Percentiles rank a stretch among this genome's conserved stretches.
Evolutionary conservation across 2,888 invertebrate species (phyloP).

Genomic region (Netelia inedita): DNA sequence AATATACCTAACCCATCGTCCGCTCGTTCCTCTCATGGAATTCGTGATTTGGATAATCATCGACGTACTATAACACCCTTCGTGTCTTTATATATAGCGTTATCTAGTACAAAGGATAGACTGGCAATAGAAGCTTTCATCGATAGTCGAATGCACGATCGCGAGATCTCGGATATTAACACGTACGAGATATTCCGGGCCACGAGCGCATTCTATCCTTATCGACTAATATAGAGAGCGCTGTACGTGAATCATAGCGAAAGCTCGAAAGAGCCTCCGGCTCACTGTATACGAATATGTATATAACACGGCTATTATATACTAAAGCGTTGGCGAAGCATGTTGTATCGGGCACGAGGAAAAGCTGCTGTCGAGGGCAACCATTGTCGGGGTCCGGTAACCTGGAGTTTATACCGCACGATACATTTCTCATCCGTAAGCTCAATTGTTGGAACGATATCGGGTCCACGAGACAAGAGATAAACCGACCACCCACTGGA

Average conservation of each 20-base stretch:
- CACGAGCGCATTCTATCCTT: background rate
- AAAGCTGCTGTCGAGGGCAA: no score
- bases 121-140: background rate
- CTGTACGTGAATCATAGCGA: background rate
- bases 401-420: no score
- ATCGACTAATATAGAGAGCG: background rate
- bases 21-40: conserved; percentile 21
- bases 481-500: no score
- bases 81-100: background rate
- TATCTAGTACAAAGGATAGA: background rate
- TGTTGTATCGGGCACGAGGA: no score
- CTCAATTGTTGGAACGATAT: no score
- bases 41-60: conserved; percentile 30
- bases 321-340: no score
- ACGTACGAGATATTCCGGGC: background rate
- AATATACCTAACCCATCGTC: background rate
- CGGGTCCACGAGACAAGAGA: no score
- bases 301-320: no score
- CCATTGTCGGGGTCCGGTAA: no score
- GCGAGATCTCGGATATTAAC: background rate
- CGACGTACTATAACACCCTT: background rate
- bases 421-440: no score
- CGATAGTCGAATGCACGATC: background rate
- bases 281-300: background rate
- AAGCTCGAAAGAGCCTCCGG: background rate